A percentile compares a stretch with the other conserved stretches of the same genome.
Conservation (phyloP, 2,797 vertebrate genomes). For the Chloroceryle amazona region DNA sequence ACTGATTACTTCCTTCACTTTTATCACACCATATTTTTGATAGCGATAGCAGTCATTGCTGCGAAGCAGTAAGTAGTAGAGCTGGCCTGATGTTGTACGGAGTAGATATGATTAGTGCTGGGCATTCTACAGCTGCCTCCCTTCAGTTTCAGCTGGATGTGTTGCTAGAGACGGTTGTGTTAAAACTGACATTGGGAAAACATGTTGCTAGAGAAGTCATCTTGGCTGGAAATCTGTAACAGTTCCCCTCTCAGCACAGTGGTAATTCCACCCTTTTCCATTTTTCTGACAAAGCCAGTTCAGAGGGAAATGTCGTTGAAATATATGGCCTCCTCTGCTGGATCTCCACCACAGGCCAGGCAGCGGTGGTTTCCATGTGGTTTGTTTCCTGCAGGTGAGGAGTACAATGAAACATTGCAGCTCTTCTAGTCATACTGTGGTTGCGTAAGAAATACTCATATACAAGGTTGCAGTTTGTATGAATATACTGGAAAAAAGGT, state of each 20-base stretch:
- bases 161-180: not conserved
- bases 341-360: not conserved
- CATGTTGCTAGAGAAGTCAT: not conserved
- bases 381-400: not conserved
- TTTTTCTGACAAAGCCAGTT: not conserved
- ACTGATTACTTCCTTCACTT: not conserved
- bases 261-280: not conserved
- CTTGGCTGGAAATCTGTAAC: not conserved
- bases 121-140: not conserved
- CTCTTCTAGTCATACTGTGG: not conserved
- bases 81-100: not conserved
- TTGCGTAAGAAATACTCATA: not conserved
- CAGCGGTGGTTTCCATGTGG: not conserved
- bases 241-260: not conserved
- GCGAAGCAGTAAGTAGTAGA: not conserved
- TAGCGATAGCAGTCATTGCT: not conserved
- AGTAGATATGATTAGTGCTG: not conserved
- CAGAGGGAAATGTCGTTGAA: not conserved
- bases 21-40: not conserved
- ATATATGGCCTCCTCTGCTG: not conserved
- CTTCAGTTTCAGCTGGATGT: not conserved
- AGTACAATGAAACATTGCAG: not conserved
- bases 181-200: not conserved
- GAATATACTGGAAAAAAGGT: not conserved
- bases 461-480: not conserved